phyloP scores from a whole-genome alignment of 2,797 vertebrate genomes.

The Pygocentrus nattereri region DNA sequence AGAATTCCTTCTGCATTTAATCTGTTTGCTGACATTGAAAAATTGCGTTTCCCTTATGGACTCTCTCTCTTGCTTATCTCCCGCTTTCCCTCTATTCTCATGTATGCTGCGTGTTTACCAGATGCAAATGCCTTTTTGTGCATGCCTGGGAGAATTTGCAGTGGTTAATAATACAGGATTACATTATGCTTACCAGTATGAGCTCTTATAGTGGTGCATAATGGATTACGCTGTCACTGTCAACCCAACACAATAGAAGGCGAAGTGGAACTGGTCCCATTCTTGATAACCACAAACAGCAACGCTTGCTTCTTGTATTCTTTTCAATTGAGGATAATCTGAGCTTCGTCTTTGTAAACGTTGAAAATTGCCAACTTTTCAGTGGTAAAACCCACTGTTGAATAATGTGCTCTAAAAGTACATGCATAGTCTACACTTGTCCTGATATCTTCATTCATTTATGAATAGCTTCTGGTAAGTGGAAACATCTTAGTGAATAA shows the following conservation, averaged over 20 bases:
- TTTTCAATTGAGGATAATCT: constrained; percentile 27
- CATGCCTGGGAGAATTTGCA: neutral
- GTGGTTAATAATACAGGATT: constrained; percentile 13
- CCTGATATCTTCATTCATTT: neutral
- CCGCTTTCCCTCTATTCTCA: neutral
- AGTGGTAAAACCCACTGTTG: neutral
- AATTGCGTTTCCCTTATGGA: neutral
- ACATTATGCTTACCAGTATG: constrained; percentile 40
- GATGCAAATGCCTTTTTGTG: constrained; percentile 25
- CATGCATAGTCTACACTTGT: neutral
- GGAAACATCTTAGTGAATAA: no score
- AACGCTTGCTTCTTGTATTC: constrained; percentile 8
- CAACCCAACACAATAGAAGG: constrained; percentile 15
- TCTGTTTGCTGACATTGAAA: neutral
- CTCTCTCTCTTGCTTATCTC: neutral
- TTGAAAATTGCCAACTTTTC: neutral
- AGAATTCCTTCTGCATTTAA: neutral
- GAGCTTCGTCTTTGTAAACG: constrained; percentile 8
- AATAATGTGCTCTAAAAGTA: neutral
- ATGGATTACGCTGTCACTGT: constrained; percentile 40
- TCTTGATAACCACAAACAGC: neutral
- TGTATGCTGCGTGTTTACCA: constrained; percentile 1
- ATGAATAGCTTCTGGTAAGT: neutral
- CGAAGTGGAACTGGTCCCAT: constrained; percentile 20
- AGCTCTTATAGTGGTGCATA: constrained; percentile 38